Base-by-base conservation (phyloP, 2,797 vertebrate species). In the Darevskia mixta region DNA sequence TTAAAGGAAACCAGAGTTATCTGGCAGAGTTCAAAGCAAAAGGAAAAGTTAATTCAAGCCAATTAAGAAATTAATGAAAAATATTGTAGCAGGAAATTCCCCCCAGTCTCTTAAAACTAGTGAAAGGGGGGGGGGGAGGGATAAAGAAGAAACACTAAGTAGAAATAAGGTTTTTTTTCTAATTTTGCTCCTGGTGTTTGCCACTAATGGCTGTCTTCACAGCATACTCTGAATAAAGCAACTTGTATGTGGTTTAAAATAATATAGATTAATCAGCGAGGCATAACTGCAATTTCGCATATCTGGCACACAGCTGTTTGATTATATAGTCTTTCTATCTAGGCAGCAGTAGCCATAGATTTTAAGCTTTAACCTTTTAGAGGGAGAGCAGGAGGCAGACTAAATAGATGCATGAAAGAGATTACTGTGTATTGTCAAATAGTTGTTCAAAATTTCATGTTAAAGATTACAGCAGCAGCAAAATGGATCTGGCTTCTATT, bases 21-120 rank as follows among this genome's bases (percentile, higher is more conserved):
- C 41, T 84, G 83, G 25, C 84, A 1, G 85, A 17, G 17, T 72
- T 88, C 73, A 66, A 23, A 67, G 32, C 8, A 61, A 83, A 85
- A 82, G 3, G 58, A 55, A 85, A 85, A 1, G 8, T 66, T 87
- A 89, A 88, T 79, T 86, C 64, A 92, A 90, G 13, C 49, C 38
- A 75, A 29, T 4, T 87, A n/a, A 81, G 3, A 35, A 8, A 32
- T 55, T 82, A 38, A 87, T 93, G 67, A 66, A 17, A 92, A 91
- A 64, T 78, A 88, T 25, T 88, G 86, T 41, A 13, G 4, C 0
- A 45, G 23, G 0, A 0, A 66, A 66, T 35, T 38, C 58, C 80
- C 35, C 76, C 43, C 71, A 7, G 78, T 27, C 9, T 88, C 20
- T 15, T 87, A 90, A 91, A 91, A 45, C 0, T 8, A 76, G 3